Conservation (phyloP, 1,140 invertebrate genomes). For the Bathynomus jamesi region DNA sequence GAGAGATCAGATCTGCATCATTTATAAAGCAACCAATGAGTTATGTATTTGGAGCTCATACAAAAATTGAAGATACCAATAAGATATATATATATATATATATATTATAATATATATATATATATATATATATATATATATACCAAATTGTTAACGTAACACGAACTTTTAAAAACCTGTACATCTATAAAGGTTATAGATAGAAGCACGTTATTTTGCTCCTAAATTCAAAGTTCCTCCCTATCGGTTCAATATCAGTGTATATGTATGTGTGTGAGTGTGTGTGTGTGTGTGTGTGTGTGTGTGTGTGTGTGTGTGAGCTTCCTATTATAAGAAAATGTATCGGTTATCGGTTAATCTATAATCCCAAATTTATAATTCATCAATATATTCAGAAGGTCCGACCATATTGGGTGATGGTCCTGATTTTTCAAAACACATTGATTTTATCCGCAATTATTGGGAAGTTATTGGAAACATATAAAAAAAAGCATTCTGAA, state of each 20-base stretch:
- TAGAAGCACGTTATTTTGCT: no score
- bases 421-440: not conserved
- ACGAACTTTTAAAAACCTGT: no score
- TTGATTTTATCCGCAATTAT: not conserved
- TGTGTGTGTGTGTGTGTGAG: no score
- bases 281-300: no score
- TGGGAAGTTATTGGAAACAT: not conserved
- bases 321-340: not conserved
- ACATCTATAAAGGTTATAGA: no score
- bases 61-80: no score
- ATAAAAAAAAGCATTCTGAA: no score
- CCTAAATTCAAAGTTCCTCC: no score
- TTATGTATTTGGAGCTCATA: not conserved
- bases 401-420: not conserved
- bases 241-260: not conserved
- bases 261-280: no score
- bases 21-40: no score
- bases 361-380: not conserved
- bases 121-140: not conserved
- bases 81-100: not conserved
- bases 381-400: not conserved
- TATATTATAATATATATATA: not conserved
- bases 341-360: not conserved
- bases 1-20: no score
- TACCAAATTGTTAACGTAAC: no score